These are phyloP conservation scores for Aurelia aurita DNA, from an alignment of 30 jellyfish, hydroid and myxozoan genomes.

Conservation along the genomic window DNA sequence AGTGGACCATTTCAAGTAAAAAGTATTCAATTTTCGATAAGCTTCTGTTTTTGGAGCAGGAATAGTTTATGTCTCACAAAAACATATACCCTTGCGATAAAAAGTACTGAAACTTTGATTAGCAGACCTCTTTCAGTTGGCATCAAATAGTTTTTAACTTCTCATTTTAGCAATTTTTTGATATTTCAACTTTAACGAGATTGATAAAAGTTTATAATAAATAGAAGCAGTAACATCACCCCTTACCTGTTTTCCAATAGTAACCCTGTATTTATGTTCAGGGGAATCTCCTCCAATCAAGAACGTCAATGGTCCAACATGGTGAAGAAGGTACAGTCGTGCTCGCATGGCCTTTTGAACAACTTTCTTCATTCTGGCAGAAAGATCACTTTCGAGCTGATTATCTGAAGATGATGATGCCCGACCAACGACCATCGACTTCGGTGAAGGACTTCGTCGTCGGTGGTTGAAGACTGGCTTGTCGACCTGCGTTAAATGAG, in stretches of 20 bases:
- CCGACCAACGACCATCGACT: slow-evolving; percentile 71
- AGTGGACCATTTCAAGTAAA: too few species aligned
- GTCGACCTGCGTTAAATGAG: slow-evolving; percentile 59
- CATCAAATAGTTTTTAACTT: too few species aligned
- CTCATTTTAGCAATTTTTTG: too few species aligned
- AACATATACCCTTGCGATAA: too few species aligned
- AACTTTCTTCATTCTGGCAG: slow-evolving; percentile 78
- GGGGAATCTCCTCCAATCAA: slow-evolving; percentile 99
- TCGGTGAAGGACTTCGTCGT: slow-evolving; percentile 97
- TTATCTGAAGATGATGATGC: slow-evolving; percentile 61
- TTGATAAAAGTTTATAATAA: too few species aligned
- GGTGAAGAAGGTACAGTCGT: slow-evolving; percentile 88
- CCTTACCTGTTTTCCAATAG: slow-evolving; percentile 95
- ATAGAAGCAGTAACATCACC: neutral
- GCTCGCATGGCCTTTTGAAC: slow-evolving; percentile 93
- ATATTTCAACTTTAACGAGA: too few species aligned
- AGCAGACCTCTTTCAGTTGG: too few species aligned
- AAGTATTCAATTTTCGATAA: too few species aligned
- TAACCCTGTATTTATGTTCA: slow-evolving; percentile 93
- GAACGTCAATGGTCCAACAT: slow-evolving; percentile 95
- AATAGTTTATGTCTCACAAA: too few species aligned
- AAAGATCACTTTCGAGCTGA: slow-evolving; percentile 82
- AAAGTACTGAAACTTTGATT: too few species aligned
- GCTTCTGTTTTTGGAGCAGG: too few species aligned
- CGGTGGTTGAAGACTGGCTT: slow-evolving; percentile 66